Conservation (phyloP, 2,113 vertebrate species). For the Lichenostomus cassidix region DNA sequence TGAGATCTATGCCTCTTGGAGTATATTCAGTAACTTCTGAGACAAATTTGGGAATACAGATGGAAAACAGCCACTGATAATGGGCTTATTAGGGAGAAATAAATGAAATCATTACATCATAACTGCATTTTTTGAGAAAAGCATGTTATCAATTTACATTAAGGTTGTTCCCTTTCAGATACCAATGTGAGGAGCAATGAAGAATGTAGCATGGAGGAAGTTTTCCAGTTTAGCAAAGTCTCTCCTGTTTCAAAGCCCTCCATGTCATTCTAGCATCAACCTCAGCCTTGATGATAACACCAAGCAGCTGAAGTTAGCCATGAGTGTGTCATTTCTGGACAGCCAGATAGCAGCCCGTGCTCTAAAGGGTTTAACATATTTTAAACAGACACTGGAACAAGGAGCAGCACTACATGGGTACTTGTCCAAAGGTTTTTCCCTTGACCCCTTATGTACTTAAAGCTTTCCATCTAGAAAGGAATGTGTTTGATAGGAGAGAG, state of each 20-base stretch:
- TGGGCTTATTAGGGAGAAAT: background rate
- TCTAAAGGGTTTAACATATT: background rate
- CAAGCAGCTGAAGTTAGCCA: background rate
- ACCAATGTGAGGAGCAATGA: background rate
- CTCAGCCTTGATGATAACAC: background rate
- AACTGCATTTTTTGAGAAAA: background rate
- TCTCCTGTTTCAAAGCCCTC: background rate
- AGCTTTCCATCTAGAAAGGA: background rate
- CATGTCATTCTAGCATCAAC: background rate
- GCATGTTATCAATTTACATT: background rate
- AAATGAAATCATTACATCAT: background rate
- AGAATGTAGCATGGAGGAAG: background rate
- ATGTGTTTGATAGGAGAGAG: background rate
- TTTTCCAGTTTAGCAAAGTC: background rate
- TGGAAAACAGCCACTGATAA: background rate
- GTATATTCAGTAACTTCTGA: background rate
- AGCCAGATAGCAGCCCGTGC: background rate
- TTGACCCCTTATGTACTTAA: background rate
- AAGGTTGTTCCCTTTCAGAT: background rate
- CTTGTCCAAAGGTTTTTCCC: background rate
- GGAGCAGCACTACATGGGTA: background rate
- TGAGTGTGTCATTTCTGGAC: background rate
- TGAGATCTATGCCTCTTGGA: background rate
- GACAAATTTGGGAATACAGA: background rate
- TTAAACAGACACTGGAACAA: background rate